Evolutionary conservation across 2,888 invertebrate genomes (phyloP).

Genomic region (Trisateles emortualis): DNA sequence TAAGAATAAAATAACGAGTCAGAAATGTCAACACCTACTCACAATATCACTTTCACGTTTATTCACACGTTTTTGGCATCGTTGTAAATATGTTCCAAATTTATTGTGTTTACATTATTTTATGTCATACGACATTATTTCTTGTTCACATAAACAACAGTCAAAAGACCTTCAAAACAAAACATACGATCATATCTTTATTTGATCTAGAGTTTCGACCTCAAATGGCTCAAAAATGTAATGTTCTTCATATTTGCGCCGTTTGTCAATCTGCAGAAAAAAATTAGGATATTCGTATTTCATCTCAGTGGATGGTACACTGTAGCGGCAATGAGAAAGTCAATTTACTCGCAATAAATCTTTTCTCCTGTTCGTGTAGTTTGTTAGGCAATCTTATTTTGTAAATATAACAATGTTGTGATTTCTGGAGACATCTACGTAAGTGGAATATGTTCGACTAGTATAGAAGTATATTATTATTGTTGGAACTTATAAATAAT

Average conservation of each 20-base stretch:
- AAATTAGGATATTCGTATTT: neutral
- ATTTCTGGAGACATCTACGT: neutral
- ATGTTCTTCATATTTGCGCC: too few species aligned
- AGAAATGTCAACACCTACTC: neutral
- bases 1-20: neutral
- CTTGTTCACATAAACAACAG: neutral
- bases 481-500: too few species aligned
- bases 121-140: slow-evolving; percentile 1
- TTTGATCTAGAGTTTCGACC: too few species aligned
- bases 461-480: neutral
- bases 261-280: too few species aligned
- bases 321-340: slow-evolving; percentile 26
- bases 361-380: slow-evolving; percentile 22
- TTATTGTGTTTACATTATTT: slow-evolving; percentile 1
- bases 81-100: neutral
- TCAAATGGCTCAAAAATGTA: neutral
- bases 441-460: too few species aligned
- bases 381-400: slow-evolving; percentile 25
- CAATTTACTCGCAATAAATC: slow-evolving; percentile 43
- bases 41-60: neutral
- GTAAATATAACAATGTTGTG: slow-evolving; percentile 12
- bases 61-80: slow-evolving; percentile 14
- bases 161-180: slow-evolving; percentile 1
- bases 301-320: slow-evolving; percentile 20
- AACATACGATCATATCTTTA: too few species aligned